These are phyloP conservation scores for Crotalus tigris DNA, from an alignment of 2,113 vertebrate genomes.

Conservation along the genomic window DNA sequence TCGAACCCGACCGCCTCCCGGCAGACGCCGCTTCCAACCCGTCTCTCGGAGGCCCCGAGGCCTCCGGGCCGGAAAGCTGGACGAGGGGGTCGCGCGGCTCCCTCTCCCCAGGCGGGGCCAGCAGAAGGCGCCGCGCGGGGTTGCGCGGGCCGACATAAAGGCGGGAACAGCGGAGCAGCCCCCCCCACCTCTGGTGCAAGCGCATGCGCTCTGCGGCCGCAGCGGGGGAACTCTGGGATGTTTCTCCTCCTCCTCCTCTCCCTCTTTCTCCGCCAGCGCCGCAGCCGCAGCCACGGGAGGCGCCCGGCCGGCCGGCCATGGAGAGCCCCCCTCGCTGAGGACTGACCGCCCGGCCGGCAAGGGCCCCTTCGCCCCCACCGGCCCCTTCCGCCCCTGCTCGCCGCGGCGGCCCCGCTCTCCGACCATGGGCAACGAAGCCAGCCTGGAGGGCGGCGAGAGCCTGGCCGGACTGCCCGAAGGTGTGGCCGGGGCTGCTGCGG, in stretches of 20 bases:
- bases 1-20: not conserved
- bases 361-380: not conserved
- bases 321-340: slow-evolving; percentile 31
- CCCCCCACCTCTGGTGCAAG: slow-evolving; percentile 15
- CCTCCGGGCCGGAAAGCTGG: not conserved
- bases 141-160: not conserved
- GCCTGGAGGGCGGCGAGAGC: slow-evolving; percentile 88
- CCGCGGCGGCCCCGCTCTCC: slow-evolving; percentile 16
- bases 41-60: too few species aligned
- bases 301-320: slow-evolving; percentile 26
- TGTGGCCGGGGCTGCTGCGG: slow-evolving; percentile 72
- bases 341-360: not conserved
- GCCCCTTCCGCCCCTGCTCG: not conserved
- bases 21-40: too few species aligned
- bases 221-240: slow-evolving; percentile 41
- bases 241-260: slow-evolving; percentile 13
- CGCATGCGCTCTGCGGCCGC: slow-evolving; percentile 75
- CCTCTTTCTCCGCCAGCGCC: not conserved
- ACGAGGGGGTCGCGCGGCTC: not conserved
- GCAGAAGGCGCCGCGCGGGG: too few species aligned
- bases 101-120: slow-evolving; percentile 31
- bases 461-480: slow-evolving; percentile 80
- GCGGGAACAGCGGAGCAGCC: slow-evolving; percentile 10
- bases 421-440: slow-evolving; percentile 97
- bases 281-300: slow-evolving; percentile 28